phyloP scores from a whole-genome alignment of 2,797 vertebrate genomes.

The Leptodactylus fallax region DNA sequence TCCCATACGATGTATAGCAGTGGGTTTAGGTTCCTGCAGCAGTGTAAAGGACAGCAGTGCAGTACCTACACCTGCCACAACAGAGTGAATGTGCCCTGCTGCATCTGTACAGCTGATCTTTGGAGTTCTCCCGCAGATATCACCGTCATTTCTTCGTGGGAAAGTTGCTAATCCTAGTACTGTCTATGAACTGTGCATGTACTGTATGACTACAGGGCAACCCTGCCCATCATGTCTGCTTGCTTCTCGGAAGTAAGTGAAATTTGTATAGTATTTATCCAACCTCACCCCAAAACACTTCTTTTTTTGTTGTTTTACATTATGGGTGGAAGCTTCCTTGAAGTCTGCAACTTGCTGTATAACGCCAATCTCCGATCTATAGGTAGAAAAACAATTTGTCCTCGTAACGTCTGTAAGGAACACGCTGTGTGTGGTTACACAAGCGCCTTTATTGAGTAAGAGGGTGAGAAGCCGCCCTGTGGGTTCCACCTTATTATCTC shows the following conservation, averaged over 20 bases:
- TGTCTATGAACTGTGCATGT: neutral
- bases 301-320: neutral
- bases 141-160: neutral
- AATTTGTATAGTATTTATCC: neutral
- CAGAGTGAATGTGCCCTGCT: too few relatives aligned
- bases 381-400: constrained; percentile 40
- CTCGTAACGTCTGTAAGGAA: neutral
- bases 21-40: too few relatives aligned
- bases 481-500: constrained; percentile 23
- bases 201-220: neutral
- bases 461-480: neutral
- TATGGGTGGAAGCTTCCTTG: neutral
- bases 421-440: constrained; percentile 18
- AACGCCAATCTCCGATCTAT: neutral
- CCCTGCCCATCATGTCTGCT: neutral
- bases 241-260: neutral
- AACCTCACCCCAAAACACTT: neutral
- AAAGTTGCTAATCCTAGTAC: neutral
- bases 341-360: neutral
- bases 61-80: too few relatives aligned
- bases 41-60: too few relatives aligned
- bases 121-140: too few relatives aligned
- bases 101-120: too few relatives aligned
- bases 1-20: too few relatives aligned
- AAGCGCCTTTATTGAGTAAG: constrained; percentile 6